A percentile compares a stretch with the other conserved stretches of the same genome.
These are phyloP conservation scores for Colius striatus DNA, from an alignment of 2,113 vertebrate species.

Conservation along the genomic window DNA sequence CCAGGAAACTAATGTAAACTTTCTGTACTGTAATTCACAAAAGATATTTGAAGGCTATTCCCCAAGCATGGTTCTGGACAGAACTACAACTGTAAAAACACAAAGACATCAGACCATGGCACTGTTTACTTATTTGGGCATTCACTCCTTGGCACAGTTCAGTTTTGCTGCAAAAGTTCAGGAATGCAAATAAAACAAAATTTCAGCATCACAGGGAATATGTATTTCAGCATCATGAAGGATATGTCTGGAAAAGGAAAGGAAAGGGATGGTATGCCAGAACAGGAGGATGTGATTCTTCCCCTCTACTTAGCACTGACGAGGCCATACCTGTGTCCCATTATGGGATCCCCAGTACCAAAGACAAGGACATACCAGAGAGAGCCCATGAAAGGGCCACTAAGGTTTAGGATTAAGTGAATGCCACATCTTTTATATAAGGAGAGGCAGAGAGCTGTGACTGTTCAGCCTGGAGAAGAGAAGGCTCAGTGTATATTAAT, in stretches of 20 bases:
- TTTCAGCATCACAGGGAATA: neutral
- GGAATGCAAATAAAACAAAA: neutral
- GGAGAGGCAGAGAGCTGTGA: neutral
- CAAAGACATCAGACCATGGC: neutral
- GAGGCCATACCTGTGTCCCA: neutral
- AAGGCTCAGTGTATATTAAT: neutral
- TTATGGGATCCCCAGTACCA: neutral
- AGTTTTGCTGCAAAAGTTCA: neutral
- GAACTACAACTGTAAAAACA: neutral
- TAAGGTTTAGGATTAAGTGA: too few species aligned
- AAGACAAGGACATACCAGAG: neutral
- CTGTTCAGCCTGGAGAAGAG: neutral
- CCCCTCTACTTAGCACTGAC: neutral
- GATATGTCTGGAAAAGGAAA: neutral
- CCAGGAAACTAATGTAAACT: neutral
- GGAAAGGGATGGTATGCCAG: neutral
- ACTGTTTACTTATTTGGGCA: neutral
- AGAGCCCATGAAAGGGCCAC: neutral
- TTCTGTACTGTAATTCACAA: neutral
- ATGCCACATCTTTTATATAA: neutral
- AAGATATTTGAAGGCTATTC: neutral
- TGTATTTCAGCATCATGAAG: neutral
- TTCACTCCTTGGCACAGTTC: neutral
- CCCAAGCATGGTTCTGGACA: neutral
- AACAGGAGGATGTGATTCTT: neutral